phyloP scores from a whole-genome alignment of 2,888 invertebrate species.

The Euzophera pinguis region DNA sequence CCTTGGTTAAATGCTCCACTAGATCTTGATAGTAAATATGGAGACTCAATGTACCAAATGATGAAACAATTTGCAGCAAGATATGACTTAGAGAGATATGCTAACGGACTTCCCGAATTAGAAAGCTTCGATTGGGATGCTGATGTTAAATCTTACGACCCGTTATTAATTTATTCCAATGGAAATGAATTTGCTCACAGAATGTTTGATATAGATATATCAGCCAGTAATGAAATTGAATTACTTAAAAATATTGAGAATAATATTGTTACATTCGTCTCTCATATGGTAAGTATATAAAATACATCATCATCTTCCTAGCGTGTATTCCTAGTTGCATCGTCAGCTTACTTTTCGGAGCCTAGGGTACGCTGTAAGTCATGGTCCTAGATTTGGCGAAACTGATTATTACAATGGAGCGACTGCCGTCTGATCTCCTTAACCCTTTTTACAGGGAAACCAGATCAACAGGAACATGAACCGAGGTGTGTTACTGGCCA shows the following conservation, averaged over 20 bases:
- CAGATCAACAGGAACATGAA: no score
- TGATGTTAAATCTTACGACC: conserved; percentile 76
- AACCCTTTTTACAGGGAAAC: no score
- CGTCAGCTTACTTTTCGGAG: no score
- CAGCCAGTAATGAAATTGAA: conserved; percentile 46
- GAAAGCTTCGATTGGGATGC: conserved; percentile 75
- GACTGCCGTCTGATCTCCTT: no score
- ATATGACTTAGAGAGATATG: conserved; percentile 85
- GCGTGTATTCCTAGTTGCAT: no score
- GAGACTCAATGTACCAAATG: conserved; percentile 81
- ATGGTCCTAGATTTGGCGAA: no score
- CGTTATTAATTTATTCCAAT: conserved; percentile 81
- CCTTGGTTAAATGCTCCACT: conserved; percentile 72
- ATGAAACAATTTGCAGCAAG: conserved; percentile 85
- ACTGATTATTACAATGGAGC: no score
- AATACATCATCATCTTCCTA: no score
- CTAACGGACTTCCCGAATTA: conserved; percentile 81
- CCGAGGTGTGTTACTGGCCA: no score
- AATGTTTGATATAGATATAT: conserved; percentile 56
- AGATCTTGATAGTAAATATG: conserved; percentile 71
- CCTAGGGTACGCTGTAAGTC: no score
- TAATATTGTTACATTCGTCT: conserved; percentile 44
- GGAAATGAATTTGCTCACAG: conserved; percentile 82
- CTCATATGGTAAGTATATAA: conserved; percentile 60
- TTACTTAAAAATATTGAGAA: conserved; percentile 56